Evolutionary conservation across 1,140 invertebrate species (phyloP), one percentile per base, ranked within the genome.

Genomic region (Ylistrum balloti): DNA sequence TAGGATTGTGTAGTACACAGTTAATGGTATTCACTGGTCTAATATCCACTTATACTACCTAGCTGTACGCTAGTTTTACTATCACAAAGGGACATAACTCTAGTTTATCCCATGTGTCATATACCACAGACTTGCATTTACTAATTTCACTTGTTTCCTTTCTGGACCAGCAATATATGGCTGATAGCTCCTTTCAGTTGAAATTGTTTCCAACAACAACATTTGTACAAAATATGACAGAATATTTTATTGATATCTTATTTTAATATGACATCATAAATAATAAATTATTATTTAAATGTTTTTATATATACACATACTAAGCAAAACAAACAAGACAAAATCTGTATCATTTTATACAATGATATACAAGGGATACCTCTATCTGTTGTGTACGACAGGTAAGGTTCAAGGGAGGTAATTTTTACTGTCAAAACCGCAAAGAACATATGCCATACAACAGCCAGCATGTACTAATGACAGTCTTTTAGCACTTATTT

Each of bases 301-400:
- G 56, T 28, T 74, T 74, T 28, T n/a, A n/a, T 28, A 28, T 74
- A n/a, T 28, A 28, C 22, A 74, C n/a, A 74, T 28, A 28, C 56
- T 74, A 28, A 74, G 56, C n/a, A 74, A 74, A 74, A n/a, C 7
- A 9, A 74, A 74, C 56, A 74, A 74, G 56, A 74, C n/a, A 74
- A n/a, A 74, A 28, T 74, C 28, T n/a, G 3, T n/a, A n/a, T n/a
- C n/a, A n/a, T n/a, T n/a, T 74, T 74, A 28, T 28, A 74, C 0
- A 28, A 74, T 17, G 28, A 74, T 74, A 17, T 74, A 3, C n/a
- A n/a, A 28, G 0, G 22, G 5, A 74, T 5, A 9, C 56, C n/a
- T 56, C 45, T 20, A 56, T 22, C 20, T 56, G 45, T 17, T 5
- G 13, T 45, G 41, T 1, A 45, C 41, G 28, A 74, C n/a, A 38